Conservation (phyloP, 2,113 vertebrate genomes). For the Cryptomyrus ogoouensis region DNA sequence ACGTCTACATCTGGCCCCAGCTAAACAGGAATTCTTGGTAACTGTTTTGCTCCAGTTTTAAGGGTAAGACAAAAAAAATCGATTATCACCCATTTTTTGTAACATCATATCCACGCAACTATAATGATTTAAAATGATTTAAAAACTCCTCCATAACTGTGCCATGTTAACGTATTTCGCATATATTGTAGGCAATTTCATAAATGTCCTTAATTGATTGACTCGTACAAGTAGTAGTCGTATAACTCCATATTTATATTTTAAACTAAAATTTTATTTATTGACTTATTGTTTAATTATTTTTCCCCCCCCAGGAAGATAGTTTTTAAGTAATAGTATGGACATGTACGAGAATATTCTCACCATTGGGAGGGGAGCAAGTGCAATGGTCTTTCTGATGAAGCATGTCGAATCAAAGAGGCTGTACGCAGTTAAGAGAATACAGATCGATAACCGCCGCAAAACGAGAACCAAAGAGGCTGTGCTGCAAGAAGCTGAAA, state of each 20-base stretch:
- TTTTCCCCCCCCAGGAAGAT: not conserved
- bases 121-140: not conserved
- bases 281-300: not conserved
- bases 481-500: constrained; percentile 63
- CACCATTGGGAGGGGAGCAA: constrained; percentile 59
- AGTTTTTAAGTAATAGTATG: constrained; percentile 39
- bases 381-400: constrained; percentile 67
- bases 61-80: not conserved
- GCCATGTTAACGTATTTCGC: not conserved
- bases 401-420: constrained; percentile 48
- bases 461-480: constrained; percentile 45
- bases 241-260: not conserved
- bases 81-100: not conserved
- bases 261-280: not conserved
- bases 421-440: constrained; percentile 62
- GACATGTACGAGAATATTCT: constrained; percentile 60
- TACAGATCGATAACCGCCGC: constrained; percentile 46
- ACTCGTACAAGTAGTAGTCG: not conserved
- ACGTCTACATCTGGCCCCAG: not conserved
- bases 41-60: not conserved
- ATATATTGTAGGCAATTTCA: not conserved
- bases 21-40: not conserved
- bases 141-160: not conserved
- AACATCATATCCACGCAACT: not conserved
- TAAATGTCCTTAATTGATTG: not conserved